Evolutionary conservation across 2,113 vertebrate species (phyloP), one percentile per base, ranked within the genome.

Genomic region (Zingel zingel): DNA sequence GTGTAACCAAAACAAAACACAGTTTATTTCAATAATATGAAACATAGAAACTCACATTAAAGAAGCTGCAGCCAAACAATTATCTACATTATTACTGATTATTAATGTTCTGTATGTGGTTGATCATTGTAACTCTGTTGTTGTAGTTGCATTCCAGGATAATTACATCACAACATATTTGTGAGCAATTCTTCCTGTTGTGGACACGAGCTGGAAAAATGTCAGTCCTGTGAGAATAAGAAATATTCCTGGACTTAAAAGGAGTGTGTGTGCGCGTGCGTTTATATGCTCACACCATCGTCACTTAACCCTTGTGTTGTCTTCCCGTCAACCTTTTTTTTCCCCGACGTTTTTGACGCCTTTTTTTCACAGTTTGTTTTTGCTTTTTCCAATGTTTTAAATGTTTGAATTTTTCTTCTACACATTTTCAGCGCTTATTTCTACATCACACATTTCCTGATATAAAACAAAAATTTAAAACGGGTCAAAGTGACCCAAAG

Each of bases 151-250:
- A 69, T 87, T 81, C 82, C 82, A 71, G 64, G 56, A 59, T 53
- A 9, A 82, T 83, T 16, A 64, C 47, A 21, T 88, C 84, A 84
- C 57, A 71, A 30, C 83, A 51, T 63, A 53, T 64, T 67, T 62
- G 25, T 77, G 81, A 84, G 77, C 25, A 65, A 69, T 74, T 87
- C 70, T 87, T 92, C 88, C 86, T 92, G 86, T 85, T 88, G 86
- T 86, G 84, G 74, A 45, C 57, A 13, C 82, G 81, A 72, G 68
- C 76, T 86, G 85, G 81, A 82, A 89, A 84, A 77, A 83, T 56
- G 45, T 67, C 53, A 11, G 25, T 64, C 79, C 77, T 72, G 33
- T 23, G 88, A 83, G 86, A 81, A 78, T 77, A 78, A 79, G 21
- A 80, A 58, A 67, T 63, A 27, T 74, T 77, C 61, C 50, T 72